Conservation (phyloP, 2,113 vertebrate species). For the Pterocles burchelli region DNA sequence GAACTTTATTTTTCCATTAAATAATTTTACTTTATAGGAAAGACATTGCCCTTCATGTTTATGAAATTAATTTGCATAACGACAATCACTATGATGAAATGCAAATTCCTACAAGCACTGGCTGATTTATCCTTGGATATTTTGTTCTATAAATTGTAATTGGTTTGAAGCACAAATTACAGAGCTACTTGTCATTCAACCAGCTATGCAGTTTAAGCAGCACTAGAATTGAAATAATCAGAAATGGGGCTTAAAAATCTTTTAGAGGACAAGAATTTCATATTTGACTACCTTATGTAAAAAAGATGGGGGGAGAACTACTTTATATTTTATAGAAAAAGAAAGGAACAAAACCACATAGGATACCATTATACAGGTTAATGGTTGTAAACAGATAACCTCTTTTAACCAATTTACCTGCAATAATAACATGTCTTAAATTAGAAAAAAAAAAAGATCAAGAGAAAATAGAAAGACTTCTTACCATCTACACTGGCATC, state of each 20-base stretch:
- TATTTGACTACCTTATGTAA: background rate
- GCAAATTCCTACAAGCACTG: background rate
- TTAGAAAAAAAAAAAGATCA: background rate
- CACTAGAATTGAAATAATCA: background rate
- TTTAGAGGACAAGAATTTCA: background rate
- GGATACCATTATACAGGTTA: background rate
- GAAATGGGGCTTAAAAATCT: background rate
- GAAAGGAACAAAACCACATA: background rate
- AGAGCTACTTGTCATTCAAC: background rate
- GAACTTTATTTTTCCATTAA: background rate
- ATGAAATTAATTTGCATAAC: background rate
- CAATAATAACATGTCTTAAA: background rate
- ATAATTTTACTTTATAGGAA: background rate
- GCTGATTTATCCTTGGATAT: background rate
- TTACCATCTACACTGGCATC: constrained; percentile 96
- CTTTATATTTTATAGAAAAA: background rate
- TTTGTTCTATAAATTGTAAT: background rate
- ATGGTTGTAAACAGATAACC: background rate
- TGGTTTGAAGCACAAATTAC: constrained; percentile 1
- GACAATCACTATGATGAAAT: background rate
- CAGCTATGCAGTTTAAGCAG: background rate
- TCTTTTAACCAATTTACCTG: background rate
- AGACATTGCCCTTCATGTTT: background rate
- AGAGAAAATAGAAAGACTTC: background rate
- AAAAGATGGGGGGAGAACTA: background rate